Evolutionary conservation across 2,797 vertebrate species (phyloP).

Genomic region (Carcharodon carcharias): DNA sequence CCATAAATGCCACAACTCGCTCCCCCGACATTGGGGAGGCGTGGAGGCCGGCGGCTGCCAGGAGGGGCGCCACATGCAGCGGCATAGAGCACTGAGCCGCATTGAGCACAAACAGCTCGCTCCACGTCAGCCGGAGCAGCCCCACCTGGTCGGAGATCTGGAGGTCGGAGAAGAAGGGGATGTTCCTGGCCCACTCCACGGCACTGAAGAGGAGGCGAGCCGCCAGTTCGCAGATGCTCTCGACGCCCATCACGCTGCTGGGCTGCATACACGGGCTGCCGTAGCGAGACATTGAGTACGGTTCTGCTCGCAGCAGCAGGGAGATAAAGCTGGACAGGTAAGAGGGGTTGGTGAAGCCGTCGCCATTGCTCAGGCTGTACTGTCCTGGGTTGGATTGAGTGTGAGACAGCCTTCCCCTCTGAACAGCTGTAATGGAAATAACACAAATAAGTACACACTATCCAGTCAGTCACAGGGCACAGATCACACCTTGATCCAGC

Average conservation of each 20-base stretch:
- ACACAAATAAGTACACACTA: background rate
- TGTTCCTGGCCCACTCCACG: conserved; percentile 80
- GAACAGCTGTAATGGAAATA: conserved; percentile 61
- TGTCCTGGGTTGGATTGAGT: conserved; percentile 71
- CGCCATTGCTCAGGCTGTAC: conserved; percentile 66
- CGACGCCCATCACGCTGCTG: conserved; percentile 77
- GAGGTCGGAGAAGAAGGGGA: conserved; percentile 80
- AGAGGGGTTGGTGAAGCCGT: conserved; percentile 69
- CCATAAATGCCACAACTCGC: conserved; percentile 78
- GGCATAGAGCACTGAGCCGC: conserved; percentile 80
- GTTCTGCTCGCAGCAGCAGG: conserved; percentile 71
- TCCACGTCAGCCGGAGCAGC: conserved; percentile 76
- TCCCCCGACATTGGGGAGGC: conserved; percentile 77
- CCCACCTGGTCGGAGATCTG: conserved; percentile 77
- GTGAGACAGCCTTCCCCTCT: conserved; percentile 71
- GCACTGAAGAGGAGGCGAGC: conserved; percentile 48
- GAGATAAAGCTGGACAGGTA: conserved; percentile 79
- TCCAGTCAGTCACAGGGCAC: background rate
- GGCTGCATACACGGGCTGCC: conserved; percentile 77
- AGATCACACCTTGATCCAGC: conserved; percentile 41
- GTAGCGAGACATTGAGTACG: conserved; percentile 74
- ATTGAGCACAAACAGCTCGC: conserved; percentile 77
- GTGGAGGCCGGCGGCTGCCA: conserved; percentile 75
- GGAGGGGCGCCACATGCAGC: conserved; percentile 69
- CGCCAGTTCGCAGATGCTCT: conserved; percentile 80